Evolutionary conservation across 1,140 invertebrate species (phyloP), one percentile per base, ranked within the genome.

Genomic region (Rhopalosiphum maidis): DNA sequence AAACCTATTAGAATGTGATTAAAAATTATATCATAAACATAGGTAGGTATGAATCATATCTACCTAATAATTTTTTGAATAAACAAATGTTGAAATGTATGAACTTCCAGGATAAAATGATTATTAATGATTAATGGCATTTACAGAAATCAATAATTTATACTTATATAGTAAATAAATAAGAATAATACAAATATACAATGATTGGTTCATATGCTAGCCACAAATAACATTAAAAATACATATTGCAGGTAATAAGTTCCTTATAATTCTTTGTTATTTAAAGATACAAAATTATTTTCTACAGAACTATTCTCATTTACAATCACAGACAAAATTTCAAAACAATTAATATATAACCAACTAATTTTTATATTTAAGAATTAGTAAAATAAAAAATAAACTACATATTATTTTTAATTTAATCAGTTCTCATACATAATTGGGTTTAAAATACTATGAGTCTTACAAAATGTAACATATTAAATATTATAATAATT

Each of bases 381-480:
- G 3, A 55, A 55, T 89, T 55, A 55, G 35, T 55, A 8, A 89
- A 54, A 41, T 25, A 55, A 89, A 86, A 88, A 54, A 89, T 23
- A 55, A 54, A 54, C 54, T 25, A 89, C 4, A 11, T 41, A 18
- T 51, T 48, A 55, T 89, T 89, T 54, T 55, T 41, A 55, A 89
- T 55, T 89, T 89, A 89, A 89, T 89, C 88, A 89, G 88, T 89
- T 89, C 88, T 89, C 48, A 89, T 89, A 89, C 51, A 55, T 55
- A 54, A 89, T 89, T 51, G 8, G 9, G 11, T 51, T 89, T 54
- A 48, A 87, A 87, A 89, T 89, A 51, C 46, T 35, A 51, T n/a
- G 11, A 88, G 7, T 54, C 22, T 89, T 89, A 89, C 18, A 88
- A 51, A 88, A 51, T 35, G 22, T 35, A 54, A 89, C 87, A 89